Percentiles rank a stretch among this genome's conserved stretches.
Conservation (phyloP, 2,888 invertebrate species). For the Fragum whitleyi region DNA sequence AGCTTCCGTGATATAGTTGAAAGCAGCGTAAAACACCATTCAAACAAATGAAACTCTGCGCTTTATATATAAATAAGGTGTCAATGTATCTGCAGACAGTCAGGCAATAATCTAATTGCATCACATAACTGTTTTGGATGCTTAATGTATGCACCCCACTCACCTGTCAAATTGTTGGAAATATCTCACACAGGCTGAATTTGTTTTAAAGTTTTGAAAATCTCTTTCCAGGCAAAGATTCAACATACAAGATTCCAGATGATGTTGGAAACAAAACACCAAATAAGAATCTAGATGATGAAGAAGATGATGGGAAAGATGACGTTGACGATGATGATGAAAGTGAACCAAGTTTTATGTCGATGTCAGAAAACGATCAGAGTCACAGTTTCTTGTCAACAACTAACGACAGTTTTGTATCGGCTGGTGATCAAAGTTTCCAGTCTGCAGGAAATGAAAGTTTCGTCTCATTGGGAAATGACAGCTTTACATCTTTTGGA, state of each 20-base stretch:
- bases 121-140: too few species aligned
- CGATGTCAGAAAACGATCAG: constrained; percentile 56
- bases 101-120: too few species aligned
- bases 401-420: constrained; percentile 55
- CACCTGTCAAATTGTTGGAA: too few species aligned
- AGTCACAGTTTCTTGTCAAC: constrained; percentile 53
- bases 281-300: constrained; percentile 47
- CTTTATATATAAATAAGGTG: too few species aligned
- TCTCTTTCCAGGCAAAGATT: constrained; percentile 42
- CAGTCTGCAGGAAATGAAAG: constrained; percentile 54
- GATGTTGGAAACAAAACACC: constrained; percentile 41
- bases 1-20: too few species aligned
- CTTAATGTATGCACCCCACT: too few species aligned
- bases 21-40: too few species aligned
- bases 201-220: too few species aligned
- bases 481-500: constrained; percentile 48
- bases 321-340: constrained; percentile 70
- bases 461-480: constrained; percentile 62
- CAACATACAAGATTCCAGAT: constrained; percentile 57
- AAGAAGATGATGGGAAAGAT: constrained; percentile 58
- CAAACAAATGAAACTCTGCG: too few species aligned
- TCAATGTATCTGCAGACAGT: too few species aligned
- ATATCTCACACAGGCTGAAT: too few species aligned
- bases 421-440: constrained; percentile 65
- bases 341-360: constrained; percentile 65